Conservation (phyloP, 2,113 vertebrate species). For the Vombatus ursinus region DNA sequence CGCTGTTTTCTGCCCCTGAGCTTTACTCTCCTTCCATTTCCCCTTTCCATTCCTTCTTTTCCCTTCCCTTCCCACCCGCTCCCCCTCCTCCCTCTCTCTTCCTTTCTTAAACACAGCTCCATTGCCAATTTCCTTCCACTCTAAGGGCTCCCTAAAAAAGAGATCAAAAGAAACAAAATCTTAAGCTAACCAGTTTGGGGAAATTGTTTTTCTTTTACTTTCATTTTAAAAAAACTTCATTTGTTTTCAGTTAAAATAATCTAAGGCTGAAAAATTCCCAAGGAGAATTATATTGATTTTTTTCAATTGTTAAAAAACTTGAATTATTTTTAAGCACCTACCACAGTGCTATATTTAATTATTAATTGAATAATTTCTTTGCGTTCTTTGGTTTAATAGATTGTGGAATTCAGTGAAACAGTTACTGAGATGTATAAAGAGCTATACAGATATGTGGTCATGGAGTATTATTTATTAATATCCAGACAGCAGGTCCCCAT, state of each 20-base stretch:
- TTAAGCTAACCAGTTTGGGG: neutral
- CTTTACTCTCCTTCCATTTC: neutral
- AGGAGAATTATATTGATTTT: neutral
- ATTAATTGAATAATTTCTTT: neutral
- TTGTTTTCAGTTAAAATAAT: neutral
- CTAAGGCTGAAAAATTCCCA: neutral
- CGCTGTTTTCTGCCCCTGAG: neutral
- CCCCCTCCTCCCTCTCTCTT: neutral
- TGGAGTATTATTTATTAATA: neutral
- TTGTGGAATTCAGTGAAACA: neutral
- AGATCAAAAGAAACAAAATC: conserved; percentile 12
- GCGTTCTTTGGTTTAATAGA: neutral
- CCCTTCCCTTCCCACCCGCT: neutral
- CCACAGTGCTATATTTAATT: neutral
- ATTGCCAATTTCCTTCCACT: conserved; percentile 27
- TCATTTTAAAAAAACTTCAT: neutral
- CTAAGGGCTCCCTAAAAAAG: neutral
- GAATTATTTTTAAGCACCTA: neutral
- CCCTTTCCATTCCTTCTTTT: neutral
- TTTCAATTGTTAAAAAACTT: neutral
- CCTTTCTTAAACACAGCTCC: conserved; percentile 17
- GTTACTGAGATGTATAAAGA: neutral
- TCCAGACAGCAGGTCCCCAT: neutral
- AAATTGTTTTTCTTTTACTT: neutral
- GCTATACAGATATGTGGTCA: neutral